Evolutionary conservation across 2,888 invertebrate genomes (phyloP).

Genomic region (Apamea epomidion): DNA sequence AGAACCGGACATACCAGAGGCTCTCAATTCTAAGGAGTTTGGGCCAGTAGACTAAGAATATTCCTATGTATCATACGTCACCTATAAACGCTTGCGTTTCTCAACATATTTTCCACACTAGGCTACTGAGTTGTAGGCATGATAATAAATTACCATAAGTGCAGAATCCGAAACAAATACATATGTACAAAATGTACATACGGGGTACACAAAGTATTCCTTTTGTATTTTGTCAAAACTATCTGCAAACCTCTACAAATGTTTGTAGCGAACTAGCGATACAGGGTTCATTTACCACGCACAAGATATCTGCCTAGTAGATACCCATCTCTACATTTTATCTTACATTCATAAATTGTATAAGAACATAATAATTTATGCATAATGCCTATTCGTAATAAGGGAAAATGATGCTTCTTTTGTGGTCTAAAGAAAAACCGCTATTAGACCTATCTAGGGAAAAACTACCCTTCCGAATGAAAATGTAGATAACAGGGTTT

Average conservation of each 20-base stretch:
- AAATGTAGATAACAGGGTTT: not conserved
- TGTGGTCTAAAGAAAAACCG: not conserved
- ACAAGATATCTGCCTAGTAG: not conserved
- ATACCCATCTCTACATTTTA: not conserved
- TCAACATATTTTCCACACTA: slow-evolving; percentile 6
- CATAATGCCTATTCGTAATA: not conserved
- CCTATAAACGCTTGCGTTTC: slow-evolving; percentile 4
- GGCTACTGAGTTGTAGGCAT: slow-evolving; percentile 23
- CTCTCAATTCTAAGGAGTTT: not conserved
- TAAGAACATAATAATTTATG: not conserved
- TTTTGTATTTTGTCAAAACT: not conserved
- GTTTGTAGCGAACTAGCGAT: slow-evolving; percentile 1
- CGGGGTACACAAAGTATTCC: not conserved
- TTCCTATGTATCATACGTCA: slow-evolving; percentile 1
- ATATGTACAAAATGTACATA: too few relatives aligned
- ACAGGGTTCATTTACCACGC: not conserved
- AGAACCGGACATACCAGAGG: not conserved
- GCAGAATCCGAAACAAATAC: slow-evolving; percentile 32
- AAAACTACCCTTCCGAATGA: not conserved
- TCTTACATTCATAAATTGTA: not conserved
- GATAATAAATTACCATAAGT: slow-evolving; percentile 45
- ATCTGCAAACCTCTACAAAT: too few relatives aligned
- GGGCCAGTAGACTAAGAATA: not conserved
- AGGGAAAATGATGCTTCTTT: not conserved
- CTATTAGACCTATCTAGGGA: not conserved